Evolutionary conservation across 2,888 invertebrate species (phyloP).

Genomic region (Machimus atricapillus): DNA sequence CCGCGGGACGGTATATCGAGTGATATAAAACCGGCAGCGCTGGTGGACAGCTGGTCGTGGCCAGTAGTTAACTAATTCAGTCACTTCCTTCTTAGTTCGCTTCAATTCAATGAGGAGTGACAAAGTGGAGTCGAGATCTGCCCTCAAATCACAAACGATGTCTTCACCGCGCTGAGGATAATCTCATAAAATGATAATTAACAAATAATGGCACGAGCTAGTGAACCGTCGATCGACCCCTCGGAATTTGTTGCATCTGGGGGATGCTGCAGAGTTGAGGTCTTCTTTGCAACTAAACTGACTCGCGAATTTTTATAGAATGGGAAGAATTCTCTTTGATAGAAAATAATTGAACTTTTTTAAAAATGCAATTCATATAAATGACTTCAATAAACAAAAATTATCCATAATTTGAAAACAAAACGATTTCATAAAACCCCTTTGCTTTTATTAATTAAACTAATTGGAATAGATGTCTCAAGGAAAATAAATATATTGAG

Average conservation of each 20-base stretch:
- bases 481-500: too few species aligned
- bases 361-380: too few species aligned
- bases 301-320: neutral
- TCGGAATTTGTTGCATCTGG: neutral
- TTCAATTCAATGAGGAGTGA: constrained; percentile 25
- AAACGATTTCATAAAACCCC: too few species aligned
- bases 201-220: constrained; percentile 15
- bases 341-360: too few species aligned
- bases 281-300: neutral
- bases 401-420: too few species aligned
- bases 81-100: constrained; percentile 31
- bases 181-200: constrained; percentile 8
- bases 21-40: neutral
- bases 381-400: too few species aligned
- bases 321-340: too few species aligned
- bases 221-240: neutral
- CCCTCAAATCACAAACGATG: neutral
- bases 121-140: constrained; percentile 11
- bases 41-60: neutral
- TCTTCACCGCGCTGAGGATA: neutral
- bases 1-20: neutral
- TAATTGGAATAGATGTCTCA: too few species aligned
- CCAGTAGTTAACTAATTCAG: constrained; percentile 33
- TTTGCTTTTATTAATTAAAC: too few species aligned
- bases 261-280: neutral